A percentile compares a stretch with the other conserved stretches of the same genome.
These are phyloP conservation scores for Orientallactaga sibirica DNA, from an alignment of 2,797 vertebrate genomes.

Conservation along the genomic window DNA sequence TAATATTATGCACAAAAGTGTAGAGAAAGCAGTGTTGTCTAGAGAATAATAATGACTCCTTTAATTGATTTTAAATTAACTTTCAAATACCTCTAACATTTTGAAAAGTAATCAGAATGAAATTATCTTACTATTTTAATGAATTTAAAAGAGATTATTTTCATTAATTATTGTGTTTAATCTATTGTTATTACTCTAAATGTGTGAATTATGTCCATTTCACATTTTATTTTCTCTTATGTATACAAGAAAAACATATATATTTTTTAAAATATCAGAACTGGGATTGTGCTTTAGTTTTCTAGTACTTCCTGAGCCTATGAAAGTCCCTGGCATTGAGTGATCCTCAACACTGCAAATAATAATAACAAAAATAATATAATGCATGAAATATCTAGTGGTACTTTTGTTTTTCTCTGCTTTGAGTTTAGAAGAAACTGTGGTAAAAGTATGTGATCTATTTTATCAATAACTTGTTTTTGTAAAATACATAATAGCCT, in stretches of 20 bases:
- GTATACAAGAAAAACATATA: neutral
- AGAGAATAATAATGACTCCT: neutral
- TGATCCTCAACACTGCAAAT: neutral
- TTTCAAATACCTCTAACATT: neutral
- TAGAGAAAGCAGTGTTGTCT: slow-evolving; percentile 10
- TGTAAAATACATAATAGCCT: neutral
- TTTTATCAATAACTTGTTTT: neutral
- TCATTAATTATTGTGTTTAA: slow-evolving; percentile 12
- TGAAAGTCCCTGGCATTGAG: too few species aligned
- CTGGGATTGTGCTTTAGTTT: neutral
- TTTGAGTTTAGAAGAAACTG: neutral
- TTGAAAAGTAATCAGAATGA: slow-evolving; percentile 14
- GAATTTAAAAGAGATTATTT: neutral
- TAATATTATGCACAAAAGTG: neutral
- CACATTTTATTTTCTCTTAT: neutral
- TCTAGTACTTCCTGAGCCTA: neutral
- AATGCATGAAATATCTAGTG: neutral
- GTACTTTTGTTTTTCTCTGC: neutral
- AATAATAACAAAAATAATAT: neutral
- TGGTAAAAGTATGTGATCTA: neutral
- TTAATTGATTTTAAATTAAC: slow-evolving; percentile 31
- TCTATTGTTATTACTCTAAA: neutral
- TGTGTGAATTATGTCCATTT: neutral
- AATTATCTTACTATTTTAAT: neutral
- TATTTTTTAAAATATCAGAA: neutral